Evolutionary conservation across 2,113 vertebrate genomes (phyloP), one percentile per base, ranked within the genome.

Genomic region (Dicerorhinus sumatrensis): DNA sequence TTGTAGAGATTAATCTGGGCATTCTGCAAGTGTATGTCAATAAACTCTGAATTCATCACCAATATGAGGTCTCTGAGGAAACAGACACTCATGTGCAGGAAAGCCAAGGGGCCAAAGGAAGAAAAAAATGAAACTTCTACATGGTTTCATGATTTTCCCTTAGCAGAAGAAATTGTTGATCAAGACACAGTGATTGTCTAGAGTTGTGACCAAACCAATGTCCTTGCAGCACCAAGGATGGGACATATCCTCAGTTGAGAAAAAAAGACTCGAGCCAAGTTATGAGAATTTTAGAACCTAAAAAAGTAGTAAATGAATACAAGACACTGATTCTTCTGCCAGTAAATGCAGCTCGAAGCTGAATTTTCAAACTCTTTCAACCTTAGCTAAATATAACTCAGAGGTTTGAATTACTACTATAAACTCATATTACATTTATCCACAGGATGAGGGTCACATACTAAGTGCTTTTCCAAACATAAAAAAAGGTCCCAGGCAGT

Each of bases 311-410:
- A 69, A 94, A 75, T 51, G 94, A 96, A 92, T 77, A 79, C 21
- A 84, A 96, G 58, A 87, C 25, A 25, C 89, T 54, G 29, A 79
- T 60, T 93, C 91, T 87, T 89, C 65, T 95, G 54, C 54, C 86
- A 84, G 87, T 80, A 95, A 96, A 70, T 84, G 75, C 90, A 94
- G 95, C 95, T 96, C 80, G 91, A 94, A 92, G 96, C 89, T 98
- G 97, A 96, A 90, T 92, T 96, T 96, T 93, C 94, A 51, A 92
- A 96, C 63, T 94, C 94, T 97, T 96, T 95, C 70, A 89, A 95
- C 63, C 79, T 31, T 67, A 87, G 63, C 94, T 96, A 98, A 97
- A 92, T 94, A 84, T 94, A 97, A 96, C 70, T 96, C 65, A 56
- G 79, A 97, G 92, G 70, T 81, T 6, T 96, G 97, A 90, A 94